These are phyloP conservation scores for Ephydatia muelleri DNA, from an alignment of 37 sponge, comb jelly and placozoan species.

Conservation along the genomic window DNA sequence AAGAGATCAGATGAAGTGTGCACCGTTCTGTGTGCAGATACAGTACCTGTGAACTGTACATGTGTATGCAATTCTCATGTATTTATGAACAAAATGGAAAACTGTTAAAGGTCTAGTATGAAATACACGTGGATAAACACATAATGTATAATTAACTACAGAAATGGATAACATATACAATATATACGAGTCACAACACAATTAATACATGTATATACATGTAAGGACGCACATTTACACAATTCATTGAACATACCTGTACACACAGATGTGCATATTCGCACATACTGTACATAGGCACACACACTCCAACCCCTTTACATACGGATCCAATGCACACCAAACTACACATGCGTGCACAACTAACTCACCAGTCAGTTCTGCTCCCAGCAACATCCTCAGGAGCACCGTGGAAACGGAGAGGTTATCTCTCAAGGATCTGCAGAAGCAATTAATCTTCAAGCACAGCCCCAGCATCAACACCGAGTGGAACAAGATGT, in stretches of 20 bases:
- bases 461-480: slow-evolving; percentile 67
- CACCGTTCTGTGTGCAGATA: neutral
- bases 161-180: too few relatives aligned
- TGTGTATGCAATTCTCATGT: too few relatives aligned
- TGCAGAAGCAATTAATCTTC: slow-evolving; percentile 34
- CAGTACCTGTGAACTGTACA: too few relatives aligned
- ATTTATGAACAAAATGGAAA: too few relatives aligned
- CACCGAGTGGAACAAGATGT: slow-evolving; percentile 58
- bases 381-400: slow-evolving; percentile 63
- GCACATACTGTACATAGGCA: neutral
- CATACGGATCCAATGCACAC: too few relatives aligned
- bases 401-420: slow-evolving; percentile 36
- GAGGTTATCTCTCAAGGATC: slow-evolving; percentile 18
- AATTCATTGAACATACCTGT: neutral
- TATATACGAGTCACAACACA: too few relatives aligned
- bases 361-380: slow-evolving; percentile 16
- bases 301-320: too few relatives aligned
- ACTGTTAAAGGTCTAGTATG: too few relatives aligned
- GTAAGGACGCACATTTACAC: neutral
- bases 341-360: too few relatives aligned
- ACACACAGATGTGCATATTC: neutral
- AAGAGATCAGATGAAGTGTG: neutral
- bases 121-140: slow-evolving; percentile 3
- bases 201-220: neutral
- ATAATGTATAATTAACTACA: too few relatives aligned